Base-by-base conservation (phyloP, 2,888 invertebrate genomes). In the Agelastica alni region DNA sequence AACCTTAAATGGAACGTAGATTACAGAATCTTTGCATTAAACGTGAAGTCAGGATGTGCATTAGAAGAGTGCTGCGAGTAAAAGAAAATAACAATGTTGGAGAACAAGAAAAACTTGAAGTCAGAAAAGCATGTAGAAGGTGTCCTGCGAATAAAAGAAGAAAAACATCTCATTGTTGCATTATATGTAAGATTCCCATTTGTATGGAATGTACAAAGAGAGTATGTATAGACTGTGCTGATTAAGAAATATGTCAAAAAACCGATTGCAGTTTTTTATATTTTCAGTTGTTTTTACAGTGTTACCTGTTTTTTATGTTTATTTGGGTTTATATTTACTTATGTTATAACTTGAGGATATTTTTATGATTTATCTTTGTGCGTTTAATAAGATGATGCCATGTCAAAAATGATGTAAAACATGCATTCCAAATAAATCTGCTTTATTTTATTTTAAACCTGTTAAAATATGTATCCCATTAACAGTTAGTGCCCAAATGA, bases 141-240 rank as follows among this genome's bases (percentile, higher is more conserved):
- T n/a, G n/a, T n/a, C n/a, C n/a, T n/a, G n/a, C n/a, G n/a, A n/a
- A n/a, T n/a, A n/a, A n/a, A n/a, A n/a, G n/a, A n/a, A 22, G 13
- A 13, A 34, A 34, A 9, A 34, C 34, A 34, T 13, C 34, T 13
- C 34, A 34, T 34, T 31, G 10, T 31, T 31, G 31, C 31, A 31
- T 31, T 31, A 10, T 31, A 7, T 31, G 34, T 13, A 13, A 34
- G 9, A 13, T 34, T 34, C 34, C 34, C 12, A 34, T 34, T 34
- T 13, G 13, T 34, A 34, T 34, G 34, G 34, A 34, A 34, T 34
- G 34, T 13, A 34, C 34, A 10, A 34, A 34, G 13, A 34, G 34
- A 13, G 34, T 34, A 34, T 34, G 34, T 13, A 10, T 34, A 13
- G 13, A 13, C 13, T 13, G 12, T 13, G 34, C 12, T n/a, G n/a